These are phyloP conservation scores for Nebria brevicollis DNA, from an alignment of 2,888 invertebrate species.

Conservation along the genomic window DNA sequence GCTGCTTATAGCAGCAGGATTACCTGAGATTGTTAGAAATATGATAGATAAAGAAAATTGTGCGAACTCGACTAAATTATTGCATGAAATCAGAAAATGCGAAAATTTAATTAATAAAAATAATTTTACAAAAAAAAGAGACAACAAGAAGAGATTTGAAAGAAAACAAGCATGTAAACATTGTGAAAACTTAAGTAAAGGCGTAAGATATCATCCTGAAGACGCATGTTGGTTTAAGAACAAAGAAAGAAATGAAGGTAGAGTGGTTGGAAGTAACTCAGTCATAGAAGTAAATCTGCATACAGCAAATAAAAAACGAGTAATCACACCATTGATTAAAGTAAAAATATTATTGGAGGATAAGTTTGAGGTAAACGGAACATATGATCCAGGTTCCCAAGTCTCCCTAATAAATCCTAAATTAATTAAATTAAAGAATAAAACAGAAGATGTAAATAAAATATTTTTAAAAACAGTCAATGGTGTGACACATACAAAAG, in stretches of 20 bases:
- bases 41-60: constrained; percentile 50
- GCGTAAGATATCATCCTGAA: constrained; percentile 28
- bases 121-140: constrained; percentile 17
- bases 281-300: constrained; percentile 50
- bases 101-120: constrained; percentile 27
- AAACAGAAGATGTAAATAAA: constrained; percentile 47
- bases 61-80: constrained; percentile 36
- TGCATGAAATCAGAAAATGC: constrained; percentile 46
- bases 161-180: constrained; percentile 17
- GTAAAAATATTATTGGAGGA: constrained; percentile 46
- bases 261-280: constrained; percentile 50
- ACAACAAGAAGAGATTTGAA: constrained; percentile 11
- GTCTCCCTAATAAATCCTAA: constrained; percentile 50
- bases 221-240: constrained; percentile 49
- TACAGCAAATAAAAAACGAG: constrained; percentile 50
- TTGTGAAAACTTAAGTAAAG: too few relatives aligned
- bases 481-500: constrained; percentile 51
- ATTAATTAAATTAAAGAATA: constrained; percentile 50
- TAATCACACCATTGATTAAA: constrained; percentile 51
- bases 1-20: constrained; percentile 49
- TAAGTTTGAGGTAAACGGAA: constrained; percentile 47
- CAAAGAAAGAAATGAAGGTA: constrained; percentile 26
- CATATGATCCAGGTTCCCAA: constrained; percentile 50
- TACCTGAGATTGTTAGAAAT: constrained; percentile 51
- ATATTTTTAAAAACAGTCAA: constrained; percentile 50